Conservation (phyloP, 2,113 vertebrate species). For the Chloroceryle aenea region DNA sequence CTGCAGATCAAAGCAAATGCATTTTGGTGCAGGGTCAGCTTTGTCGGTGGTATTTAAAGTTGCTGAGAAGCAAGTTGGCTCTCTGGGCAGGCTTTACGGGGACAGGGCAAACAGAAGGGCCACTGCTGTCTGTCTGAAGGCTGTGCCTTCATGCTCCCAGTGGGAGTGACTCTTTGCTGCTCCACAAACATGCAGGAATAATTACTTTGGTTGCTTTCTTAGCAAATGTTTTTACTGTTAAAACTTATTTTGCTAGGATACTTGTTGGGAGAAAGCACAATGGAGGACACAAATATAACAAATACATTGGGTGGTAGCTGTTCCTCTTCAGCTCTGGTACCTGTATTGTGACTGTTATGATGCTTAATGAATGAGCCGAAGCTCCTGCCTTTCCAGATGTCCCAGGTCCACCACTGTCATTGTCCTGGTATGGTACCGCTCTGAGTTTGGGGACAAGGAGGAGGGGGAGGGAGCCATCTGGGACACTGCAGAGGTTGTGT, state of each 20-base stretch:
- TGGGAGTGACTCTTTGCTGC: not conserved
- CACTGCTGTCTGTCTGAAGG: not conserved
- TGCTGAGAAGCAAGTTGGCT: not conserved
- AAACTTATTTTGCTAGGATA: not conserved
- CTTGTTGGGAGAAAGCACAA: not conserved
- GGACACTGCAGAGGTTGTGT: not conserved
- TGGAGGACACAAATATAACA: not conserved
- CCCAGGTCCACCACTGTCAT: accelerated
- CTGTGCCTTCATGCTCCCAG: accelerated
- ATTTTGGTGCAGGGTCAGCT: not conserved
- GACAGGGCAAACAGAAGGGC: accelerated
- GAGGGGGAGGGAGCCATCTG: not conserved
- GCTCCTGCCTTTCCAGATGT: not conserved
- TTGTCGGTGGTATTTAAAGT: not conserved
- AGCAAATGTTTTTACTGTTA: not conserved
- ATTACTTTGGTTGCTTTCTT: not conserved
- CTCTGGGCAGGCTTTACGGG: accelerated
- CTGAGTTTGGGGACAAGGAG: not conserved
- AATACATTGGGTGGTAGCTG: not conserved
- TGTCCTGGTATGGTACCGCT: accelerated
- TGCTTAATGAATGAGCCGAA: not conserved
- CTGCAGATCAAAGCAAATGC: not conserved
- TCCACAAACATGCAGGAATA: not conserved
- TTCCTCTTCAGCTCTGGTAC: not conserved
- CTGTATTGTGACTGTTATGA: not conserved